Percentiles rank a stretch among this genome's conserved stretches.
These are phyloP conservation scores for Andrena cerasifolii DNA, from an alignment of 1,140 invertebrate species.

Conservation along the genomic window DNA sequence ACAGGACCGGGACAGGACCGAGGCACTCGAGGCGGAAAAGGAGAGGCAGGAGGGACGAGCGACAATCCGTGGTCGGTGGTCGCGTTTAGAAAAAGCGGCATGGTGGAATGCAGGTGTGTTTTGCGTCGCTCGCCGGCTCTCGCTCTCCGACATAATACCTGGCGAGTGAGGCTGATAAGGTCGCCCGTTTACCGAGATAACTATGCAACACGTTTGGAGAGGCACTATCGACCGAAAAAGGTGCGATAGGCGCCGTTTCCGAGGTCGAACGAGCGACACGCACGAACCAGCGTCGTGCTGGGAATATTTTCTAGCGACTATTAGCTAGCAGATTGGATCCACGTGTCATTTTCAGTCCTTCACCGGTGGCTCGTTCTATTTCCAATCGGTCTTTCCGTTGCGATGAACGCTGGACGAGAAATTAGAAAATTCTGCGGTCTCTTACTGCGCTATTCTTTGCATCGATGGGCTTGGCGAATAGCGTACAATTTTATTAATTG, in stretches of 20 bases:
- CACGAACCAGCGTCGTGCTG: background rate
- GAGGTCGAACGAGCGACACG: background rate
- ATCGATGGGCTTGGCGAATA: too few relatives aligned
- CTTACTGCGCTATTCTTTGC: too few relatives aligned
- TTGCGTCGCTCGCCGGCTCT: constrained; percentile 20
- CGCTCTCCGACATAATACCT: constrained; percentile 54
- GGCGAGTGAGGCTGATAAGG: constrained; percentile 51
- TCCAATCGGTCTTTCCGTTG: too few relatives aligned
- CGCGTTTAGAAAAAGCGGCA: constrained; percentile 35
- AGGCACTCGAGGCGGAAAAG: background rate
- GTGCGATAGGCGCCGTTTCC: background rate
- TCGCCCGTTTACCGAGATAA: constrained; percentile 54
- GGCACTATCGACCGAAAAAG: constrained; percentile 48
- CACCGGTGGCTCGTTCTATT: too few relatives aligned
- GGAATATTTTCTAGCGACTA: background rate
- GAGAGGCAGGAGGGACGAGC: background rate
- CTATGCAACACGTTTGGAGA: constrained; percentile 45
- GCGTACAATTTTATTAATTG: too few relatives aligned
- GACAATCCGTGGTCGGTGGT: background rate
- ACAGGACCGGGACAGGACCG: background rate
- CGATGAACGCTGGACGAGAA: too few relatives aligned
- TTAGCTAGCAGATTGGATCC: background rate
- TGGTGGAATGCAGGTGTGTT: constrained; percentile 62
- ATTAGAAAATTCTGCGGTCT: too few relatives aligned
- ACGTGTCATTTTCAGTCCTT: too few relatives aligned